Conservation (phyloP, 2,888 invertebrate genomes). For the Stenurella melanura region DNA sequence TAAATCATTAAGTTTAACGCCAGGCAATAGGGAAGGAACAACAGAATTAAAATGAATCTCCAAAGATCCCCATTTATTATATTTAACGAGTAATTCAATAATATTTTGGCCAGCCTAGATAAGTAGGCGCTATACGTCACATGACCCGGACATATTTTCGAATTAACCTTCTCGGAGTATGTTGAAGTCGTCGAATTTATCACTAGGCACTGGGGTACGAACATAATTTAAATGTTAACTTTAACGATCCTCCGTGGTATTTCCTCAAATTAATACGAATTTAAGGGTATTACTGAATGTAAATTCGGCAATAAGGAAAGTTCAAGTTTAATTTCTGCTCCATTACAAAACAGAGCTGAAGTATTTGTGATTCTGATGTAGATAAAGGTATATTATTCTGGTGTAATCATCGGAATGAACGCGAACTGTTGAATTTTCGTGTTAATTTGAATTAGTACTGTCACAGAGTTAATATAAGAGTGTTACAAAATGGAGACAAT, state of each 20-base stretch:
- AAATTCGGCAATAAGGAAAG: conserved; percentile 52
- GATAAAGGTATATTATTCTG: not conserved
- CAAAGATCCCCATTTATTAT: too few species aligned
- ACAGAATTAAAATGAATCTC: too few species aligned
- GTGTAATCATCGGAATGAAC: not conserved
- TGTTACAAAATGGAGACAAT: too few species aligned
- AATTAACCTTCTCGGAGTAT: conserved; percentile 16
- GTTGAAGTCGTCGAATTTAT: conserved; percentile 29
- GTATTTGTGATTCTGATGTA: conserved; percentile 1
- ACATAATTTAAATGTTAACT: conserved; percentile 37
- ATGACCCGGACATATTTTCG: not conserved
- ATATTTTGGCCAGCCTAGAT: not conserved
- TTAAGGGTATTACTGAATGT: conserved; percentile 52
- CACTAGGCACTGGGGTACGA: conserved; percentile 9
- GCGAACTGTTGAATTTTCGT: not conserved
- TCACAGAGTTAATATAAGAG: not conserved
- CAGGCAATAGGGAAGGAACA: too few species aligned
- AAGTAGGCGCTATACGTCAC: not conserved
- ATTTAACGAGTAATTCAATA: not conserved
- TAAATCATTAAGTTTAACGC: too few species aligned
- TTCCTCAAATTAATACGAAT: conserved; percentile 52
- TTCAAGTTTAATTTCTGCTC: conserved; percentile 46
- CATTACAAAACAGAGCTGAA: not conserved
- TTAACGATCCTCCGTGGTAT: conserved; percentile 35
- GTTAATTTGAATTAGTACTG: not conserved